Evolutionary conservation across 2,113 vertebrate species (phyloP).

Genomic region (Neopipo cinnamomea): DNA sequence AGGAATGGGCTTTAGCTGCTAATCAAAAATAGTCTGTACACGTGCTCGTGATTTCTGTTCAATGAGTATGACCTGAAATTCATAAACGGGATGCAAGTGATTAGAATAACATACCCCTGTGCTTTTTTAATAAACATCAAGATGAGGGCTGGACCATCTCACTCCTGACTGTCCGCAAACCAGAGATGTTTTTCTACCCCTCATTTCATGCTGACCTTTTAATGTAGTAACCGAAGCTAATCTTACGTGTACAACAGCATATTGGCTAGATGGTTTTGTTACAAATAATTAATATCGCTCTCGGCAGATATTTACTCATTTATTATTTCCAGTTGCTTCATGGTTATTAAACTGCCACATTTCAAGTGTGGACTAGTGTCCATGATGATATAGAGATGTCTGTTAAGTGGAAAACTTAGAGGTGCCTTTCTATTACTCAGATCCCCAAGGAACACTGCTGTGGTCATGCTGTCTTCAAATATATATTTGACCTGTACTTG

Average conservation of each 20-base stretch:
- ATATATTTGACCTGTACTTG: background rate
- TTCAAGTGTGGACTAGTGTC: background rate
- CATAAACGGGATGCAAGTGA: background rate
- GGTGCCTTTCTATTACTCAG: background rate
- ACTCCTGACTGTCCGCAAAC: background rate
- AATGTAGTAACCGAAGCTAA: background rate
- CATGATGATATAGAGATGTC: background rate
- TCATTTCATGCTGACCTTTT: background rate
- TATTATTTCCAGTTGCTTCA: background rate
- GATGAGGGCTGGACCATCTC: background rate
- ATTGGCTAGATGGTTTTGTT: background rate
- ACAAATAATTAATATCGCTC: slow-evolving; percentile 25
- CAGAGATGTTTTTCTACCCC: background rate
- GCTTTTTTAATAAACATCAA: background rate
- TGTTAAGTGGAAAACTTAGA: background rate
- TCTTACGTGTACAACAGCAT: background rate
- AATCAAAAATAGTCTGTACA: background rate
- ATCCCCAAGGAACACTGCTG: background rate
- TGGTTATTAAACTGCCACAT: background rate
- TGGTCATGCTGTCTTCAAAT: background rate
- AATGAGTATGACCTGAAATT: background rate
- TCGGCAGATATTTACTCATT: background rate
- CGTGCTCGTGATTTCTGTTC: background rate
- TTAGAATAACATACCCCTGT: background rate
- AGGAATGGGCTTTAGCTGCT: background rate